Base-by-base conservation (phyloP, 2,797 vertebrate species). In the Neopelma chrysocephalum region DNA sequence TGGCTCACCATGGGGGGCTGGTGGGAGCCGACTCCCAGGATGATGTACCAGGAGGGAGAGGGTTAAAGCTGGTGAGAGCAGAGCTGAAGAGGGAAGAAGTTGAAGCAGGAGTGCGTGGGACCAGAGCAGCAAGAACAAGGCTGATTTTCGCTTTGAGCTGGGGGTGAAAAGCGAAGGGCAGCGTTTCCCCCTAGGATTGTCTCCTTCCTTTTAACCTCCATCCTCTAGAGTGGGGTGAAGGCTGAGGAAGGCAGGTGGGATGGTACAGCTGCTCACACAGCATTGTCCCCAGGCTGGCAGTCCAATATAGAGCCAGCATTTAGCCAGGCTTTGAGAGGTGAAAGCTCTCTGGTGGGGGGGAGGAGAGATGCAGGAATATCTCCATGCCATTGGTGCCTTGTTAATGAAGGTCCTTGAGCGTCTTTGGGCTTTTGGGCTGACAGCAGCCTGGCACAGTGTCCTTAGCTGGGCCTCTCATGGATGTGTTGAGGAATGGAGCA, bases 1-100 rank as follows among this genome's bases (percentile, higher is more conserved):
- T 1, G 3, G 36, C 42, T 58, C 56, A 13, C 75, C 2, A 0
- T 1, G 6, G 70, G 48, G 54, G 19, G 36, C 56, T 0, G 0
- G 34, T 9, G 72, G 89, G 91, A 90, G 11, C 27, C 0, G 0
- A 27, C 50, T 66, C 58, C 48, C 15, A 7, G 75, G 75, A 53
- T 3, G 60, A 27, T 15, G 47, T 60, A 45, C 42, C 3, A 9
- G 72, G 15, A 68, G 62, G 62, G 50, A 69, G 77, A 43, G 25
- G 21, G 42, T 18, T 64, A 12, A 34, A 86, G 27, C 36, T 43
- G 23, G 1, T 3, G 3, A 36, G 51, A 61, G 25, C 1, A 3
- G 61, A 72, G 31, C 17, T 1, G 2, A 58, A 51, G 43, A 50
- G 31, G 10, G 8, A 50, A 21, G 42, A 13, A 9, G 4, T 2